These are phyloP conservation scores for Zosterops lateralis DNA, from an alignment of 2,113 vertebrate genomes.

Conservation along the genomic window DNA sequence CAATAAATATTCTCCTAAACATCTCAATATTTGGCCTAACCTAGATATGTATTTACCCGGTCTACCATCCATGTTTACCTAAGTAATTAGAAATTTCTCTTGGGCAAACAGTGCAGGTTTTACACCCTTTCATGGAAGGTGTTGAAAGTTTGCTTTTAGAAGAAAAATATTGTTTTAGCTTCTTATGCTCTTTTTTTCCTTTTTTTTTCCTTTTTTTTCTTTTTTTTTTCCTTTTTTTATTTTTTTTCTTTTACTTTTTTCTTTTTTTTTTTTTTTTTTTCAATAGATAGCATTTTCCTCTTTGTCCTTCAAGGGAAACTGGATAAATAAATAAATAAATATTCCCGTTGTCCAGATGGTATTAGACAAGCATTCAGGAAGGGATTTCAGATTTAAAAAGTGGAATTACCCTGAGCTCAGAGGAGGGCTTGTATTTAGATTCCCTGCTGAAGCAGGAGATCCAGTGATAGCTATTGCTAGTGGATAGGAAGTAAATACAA, in stretches of 20 bases:
- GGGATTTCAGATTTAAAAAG: background rate
- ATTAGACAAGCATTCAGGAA: background rate
- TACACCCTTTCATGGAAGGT: constrained; percentile 66
- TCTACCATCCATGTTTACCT: constrained; percentile 70
- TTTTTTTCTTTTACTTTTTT: no score
- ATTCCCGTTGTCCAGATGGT: background rate
- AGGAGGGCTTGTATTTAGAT: background rate
- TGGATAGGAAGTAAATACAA: background rate
- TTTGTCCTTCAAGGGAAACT: constrained; percentile 39
- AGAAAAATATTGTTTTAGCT: constrained; percentile 38
- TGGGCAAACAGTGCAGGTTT: constrained; percentile 63
- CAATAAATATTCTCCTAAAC: constrained; percentile 73
- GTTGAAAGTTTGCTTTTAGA: constrained; percentile 66
- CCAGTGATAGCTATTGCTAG: background rate
- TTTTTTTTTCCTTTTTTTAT: no score
- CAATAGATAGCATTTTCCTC: constrained; percentile 23
- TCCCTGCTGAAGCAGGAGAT: background rate
- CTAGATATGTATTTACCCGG: constrained; percentile 73
- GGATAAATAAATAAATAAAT: background rate
- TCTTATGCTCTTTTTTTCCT: constrained; percentile 41
- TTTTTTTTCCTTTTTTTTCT: no score
- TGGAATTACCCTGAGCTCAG: background rate
- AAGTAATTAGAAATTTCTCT: constrained; percentile 72
- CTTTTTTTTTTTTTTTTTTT: background rate
- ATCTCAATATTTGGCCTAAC: constrained; percentile 72